These are phyloP conservation scores for Emydoidea blandingii DNA, from an alignment of 2,797 vertebrate species.

Conservation along the genomic window DNA sequence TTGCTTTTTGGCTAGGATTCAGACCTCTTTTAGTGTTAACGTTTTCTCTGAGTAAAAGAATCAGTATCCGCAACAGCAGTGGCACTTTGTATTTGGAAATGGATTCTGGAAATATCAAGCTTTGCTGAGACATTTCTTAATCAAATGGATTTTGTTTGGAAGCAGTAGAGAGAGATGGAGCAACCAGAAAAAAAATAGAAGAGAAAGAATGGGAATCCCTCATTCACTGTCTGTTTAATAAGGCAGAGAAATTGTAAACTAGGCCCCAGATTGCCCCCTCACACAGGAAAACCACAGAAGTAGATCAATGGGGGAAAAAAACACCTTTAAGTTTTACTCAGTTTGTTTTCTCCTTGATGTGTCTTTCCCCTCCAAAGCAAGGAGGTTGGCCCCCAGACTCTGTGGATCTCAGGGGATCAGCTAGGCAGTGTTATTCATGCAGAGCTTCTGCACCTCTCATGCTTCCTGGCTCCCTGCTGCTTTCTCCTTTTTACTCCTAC, in stretches of 20 bases:
- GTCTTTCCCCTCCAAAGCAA: not conserved
- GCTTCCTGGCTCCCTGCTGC: not conserved
- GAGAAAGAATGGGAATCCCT: not conserved
- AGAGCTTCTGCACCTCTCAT: not conserved
- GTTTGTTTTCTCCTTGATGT: not conserved
- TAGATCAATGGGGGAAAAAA: not conserved
- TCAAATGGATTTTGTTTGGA: not conserved
- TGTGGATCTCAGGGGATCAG: not conserved
- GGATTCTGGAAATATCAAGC: not conserved
- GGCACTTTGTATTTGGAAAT: conserved; percentile 42
- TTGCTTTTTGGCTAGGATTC: conserved; percentile 15
- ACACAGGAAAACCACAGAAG: not conserved
- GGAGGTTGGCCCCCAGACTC: not conserved
- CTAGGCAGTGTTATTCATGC: not conserved
- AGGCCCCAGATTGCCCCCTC: not conserved
- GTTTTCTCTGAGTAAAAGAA: conserved; percentile 33
- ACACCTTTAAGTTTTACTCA: not conserved
- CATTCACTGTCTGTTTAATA: not conserved
- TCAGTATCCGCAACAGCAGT: conserved; percentile 40
- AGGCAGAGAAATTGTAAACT: not conserved
- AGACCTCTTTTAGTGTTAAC: conserved; percentile 58
- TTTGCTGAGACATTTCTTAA: not conserved
- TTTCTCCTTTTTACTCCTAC: not conserved
- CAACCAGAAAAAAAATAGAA: not conserved
- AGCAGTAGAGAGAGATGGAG: not conserved